Evolutionary conservation across 1,140 invertebrate genomes (phyloP).

Genomic region (Neodiprion fabricii): DNA sequence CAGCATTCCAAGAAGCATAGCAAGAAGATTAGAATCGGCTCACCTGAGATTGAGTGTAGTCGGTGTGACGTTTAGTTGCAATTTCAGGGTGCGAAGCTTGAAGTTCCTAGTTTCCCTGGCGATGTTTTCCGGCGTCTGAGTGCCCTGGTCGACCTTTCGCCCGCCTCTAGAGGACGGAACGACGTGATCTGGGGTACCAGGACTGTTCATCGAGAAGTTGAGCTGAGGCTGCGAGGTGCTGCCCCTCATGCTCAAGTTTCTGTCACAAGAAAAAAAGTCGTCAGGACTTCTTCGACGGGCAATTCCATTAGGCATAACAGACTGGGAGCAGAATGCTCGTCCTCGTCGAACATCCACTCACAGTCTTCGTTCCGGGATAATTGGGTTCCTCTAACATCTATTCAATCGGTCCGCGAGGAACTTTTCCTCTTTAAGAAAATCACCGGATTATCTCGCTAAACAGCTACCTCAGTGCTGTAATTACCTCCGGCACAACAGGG

Average conservation of each 20-base stretch:
- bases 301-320: no score
- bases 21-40: slow-evolving; percentile 17
- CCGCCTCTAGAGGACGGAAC: slow-evolving; percentile 37
- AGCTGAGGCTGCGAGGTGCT: slow-evolving; percentile 65
- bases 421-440: no score
- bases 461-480: no score
- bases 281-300: no score
- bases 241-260: slow-evolving; percentile 42
- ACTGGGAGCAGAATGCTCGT: no score
- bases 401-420: no score
- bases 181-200: slow-evolving; percentile 44
- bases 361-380: no score
- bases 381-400: no score
- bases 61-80: slow-evolving; percentile 68
- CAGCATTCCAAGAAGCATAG: no score
- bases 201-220: slow-evolving; percentile 64
- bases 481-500: no score
- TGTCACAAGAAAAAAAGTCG: slow-evolving; percentile 14
- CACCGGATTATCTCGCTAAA: no score
- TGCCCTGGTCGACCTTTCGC: slow-evolving; percentile 66
- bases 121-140: slow-evolving; percentile 75
- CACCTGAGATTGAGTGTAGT: slow-evolving; percentile 71
- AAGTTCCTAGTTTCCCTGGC: slow-evolving; percentile 70
- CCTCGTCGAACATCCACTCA: no score
- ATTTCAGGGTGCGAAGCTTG: slow-evolving; percentile 69